Evolutionary conservation across 2,113 vertebrate genomes (phyloP).

Genomic region (Elaphurus davidianus): DNA sequence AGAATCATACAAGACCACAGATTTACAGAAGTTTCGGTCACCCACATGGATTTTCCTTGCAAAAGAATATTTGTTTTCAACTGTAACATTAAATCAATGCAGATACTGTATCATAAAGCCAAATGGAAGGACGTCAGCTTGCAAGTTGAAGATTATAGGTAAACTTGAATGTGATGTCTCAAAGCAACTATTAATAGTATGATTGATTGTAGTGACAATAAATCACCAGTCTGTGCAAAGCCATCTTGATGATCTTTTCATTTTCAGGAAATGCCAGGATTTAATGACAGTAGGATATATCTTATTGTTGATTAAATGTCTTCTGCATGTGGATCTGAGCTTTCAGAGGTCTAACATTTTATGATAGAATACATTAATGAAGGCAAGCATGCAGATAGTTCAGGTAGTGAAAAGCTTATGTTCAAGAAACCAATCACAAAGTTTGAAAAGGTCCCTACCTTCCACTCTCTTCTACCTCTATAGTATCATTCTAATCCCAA

Average conservation of each 20-base stretch:
- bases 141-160: background rate
- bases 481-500: background rate
- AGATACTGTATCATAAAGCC: background rate
- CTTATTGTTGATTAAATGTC: background rate
- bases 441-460: background rate
- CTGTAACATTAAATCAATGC: background rate
- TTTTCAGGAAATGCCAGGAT: background rate
- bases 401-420: background rate
- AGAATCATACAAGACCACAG: background rate
- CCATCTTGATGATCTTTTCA: background rate
- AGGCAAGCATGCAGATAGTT: background rate
- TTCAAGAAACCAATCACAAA: background rate
- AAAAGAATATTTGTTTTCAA: background rate
- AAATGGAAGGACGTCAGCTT: background rate
- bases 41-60: background rate
- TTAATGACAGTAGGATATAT: background rate
- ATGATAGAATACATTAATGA: background rate
- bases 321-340: background rate
- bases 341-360: background rate
- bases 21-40: background rate
- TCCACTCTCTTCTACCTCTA: background rate
- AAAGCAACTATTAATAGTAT: background rate
- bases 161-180: background rate
- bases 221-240: background rate
- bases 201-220: background rate